Conservation (phyloP, 2,888 invertebrate genomes). For the Spodoptera littoralis region DNA sequence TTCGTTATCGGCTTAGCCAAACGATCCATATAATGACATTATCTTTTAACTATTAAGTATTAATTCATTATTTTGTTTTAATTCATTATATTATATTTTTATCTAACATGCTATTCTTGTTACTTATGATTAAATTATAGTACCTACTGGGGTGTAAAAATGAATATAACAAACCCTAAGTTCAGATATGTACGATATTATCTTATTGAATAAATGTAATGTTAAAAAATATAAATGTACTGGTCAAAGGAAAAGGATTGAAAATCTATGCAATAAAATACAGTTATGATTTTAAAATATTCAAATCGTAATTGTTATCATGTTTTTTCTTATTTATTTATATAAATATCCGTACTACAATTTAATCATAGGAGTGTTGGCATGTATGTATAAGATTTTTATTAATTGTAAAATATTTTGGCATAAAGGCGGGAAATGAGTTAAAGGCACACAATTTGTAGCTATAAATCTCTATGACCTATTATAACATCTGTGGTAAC, state of each 20-base stretch:
- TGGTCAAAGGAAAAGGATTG: no score
- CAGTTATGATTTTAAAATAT: no score
- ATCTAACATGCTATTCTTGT: conserved; percentile 46
- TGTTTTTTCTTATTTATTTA: no score
- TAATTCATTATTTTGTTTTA: conserved; percentile 49
- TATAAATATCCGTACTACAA: neutral
- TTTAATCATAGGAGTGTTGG: conserved; percentile 18
- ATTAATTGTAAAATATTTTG: conserved; percentile 33
- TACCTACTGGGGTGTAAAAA: no score
- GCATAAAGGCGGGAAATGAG: conserved; percentile 25
- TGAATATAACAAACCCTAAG: no score
- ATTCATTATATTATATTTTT: conserved; percentile 54
- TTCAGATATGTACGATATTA: no score
- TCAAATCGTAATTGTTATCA: no score
- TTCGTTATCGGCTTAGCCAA: conserved; percentile 45
- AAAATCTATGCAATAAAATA: no score
- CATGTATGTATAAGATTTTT: conserved; percentile 41
- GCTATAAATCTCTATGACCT: neutral
- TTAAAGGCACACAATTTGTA: neutral
- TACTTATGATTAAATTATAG: neutral
- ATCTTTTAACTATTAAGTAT: conserved; percentile 49
- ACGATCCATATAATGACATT: conserved; percentile 52
- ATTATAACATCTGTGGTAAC: conserved; percentile 1
- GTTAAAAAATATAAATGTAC: no score
- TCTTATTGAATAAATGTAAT: no score